Evolutionary conservation across 1,140 invertebrate species (phyloP).

Genomic region (Trachymyrmex septentrionalis): DNA sequence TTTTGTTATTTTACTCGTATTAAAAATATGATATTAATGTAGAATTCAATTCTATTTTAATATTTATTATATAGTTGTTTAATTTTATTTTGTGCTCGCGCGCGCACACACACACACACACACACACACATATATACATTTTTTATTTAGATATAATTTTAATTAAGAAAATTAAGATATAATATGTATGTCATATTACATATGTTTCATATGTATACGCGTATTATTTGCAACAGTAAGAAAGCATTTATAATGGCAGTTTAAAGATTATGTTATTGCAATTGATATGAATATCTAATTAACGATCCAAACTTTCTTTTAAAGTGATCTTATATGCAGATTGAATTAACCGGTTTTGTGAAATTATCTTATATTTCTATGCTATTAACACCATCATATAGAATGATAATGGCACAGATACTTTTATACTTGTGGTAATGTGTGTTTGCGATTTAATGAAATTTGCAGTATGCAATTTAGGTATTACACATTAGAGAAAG

Average conservation of each 20-base stretch:
- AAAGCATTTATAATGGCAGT: neutral
- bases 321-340: neutral
- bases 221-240: neutral
- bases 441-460: constrained; percentile 42
- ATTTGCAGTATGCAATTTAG: constrained; percentile 36
- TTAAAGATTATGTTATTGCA: neutral
- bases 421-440: constrained; percentile 22
- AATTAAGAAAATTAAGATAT: neutral
- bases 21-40: constrained; percentile 1
- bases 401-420: constrained; percentile 21
- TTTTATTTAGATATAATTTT: neutral
- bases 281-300: neutral
- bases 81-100: neutral
- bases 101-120: no score
- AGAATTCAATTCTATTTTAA: neutral
- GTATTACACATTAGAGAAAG: constrained; percentile 64
- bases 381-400: constrained; percentile 18
- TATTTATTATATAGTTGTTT: constrained; percentile 10
- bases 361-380: constrained; percentile 21
- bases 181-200: neutral
- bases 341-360: constrained; percentile 11
- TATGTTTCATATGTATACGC: neutral
- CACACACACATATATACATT: no score
- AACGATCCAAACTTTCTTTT: neutral
- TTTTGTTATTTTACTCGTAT: neutral